Conservation (phyloP, 2,113 vertebrate species). For the Austrofundulus limnaeus region DNA sequence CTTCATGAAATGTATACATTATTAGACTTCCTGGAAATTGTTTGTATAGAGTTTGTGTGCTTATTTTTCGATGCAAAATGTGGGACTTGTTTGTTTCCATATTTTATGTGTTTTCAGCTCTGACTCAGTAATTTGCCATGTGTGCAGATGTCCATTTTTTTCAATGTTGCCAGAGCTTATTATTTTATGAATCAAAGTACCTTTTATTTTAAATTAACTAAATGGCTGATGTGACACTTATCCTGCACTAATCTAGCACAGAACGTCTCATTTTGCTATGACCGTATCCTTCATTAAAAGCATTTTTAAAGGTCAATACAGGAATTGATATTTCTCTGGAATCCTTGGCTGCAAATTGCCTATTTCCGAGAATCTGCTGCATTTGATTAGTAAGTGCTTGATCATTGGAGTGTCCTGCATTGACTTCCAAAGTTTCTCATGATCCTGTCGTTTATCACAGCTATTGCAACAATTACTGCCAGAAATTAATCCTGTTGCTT, state of each 20-base stretch:
- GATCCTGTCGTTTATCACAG: constrained; percentile 51
- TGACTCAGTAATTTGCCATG: background rate
- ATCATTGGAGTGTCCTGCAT: constrained; percentile 56
- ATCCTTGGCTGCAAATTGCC: constrained; percentile 57
- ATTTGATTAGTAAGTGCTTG: constrained; percentile 62
- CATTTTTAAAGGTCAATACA: constrained; percentile 67
- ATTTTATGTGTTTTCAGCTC: background rate
- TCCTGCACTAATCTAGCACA: background rate
- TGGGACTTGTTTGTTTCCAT: constrained; percentile 1
- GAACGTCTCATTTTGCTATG: constrained; percentile 38
- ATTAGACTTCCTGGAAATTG: constrained; percentile 1
- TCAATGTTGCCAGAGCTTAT: no score
- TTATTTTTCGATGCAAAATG: constrained; percentile 6
- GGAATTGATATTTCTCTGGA: constrained; percentile 57
- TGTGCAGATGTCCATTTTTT: no score
- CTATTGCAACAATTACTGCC: constrained; percentile 65
- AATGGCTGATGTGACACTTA: no score
- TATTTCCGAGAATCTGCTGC: constrained; percentile 60
- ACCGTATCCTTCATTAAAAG: constrained; percentile 55
- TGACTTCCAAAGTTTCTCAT: constrained; percentile 46
- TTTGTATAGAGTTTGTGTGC: constrained; percentile 10
- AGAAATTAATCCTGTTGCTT: constrained; percentile 64
- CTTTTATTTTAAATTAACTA: no score
- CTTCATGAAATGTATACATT: constrained; percentile 11
- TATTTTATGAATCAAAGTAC: no score